Base-by-base conservation (phyloP, 2,888 invertebrate genomes). In the Fissipunctia ypsillon region DNA sequence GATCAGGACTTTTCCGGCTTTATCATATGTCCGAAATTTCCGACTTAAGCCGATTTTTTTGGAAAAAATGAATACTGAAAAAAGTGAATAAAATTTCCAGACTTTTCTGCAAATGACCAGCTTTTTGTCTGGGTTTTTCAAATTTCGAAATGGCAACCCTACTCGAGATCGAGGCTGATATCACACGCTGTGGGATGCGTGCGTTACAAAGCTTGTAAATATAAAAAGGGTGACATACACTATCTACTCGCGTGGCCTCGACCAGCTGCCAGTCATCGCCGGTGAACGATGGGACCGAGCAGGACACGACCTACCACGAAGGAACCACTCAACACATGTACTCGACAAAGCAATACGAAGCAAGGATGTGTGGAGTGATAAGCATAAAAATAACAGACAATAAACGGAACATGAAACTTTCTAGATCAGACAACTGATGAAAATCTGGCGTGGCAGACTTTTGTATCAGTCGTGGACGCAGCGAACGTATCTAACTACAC, bases 181-280 rank as follows among this genome's bases (percentile, higher is more conserved):
- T 31, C 28, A 28, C 19, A 28, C 54, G 28, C 56, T 31, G 19
- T 28, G 31, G 31, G 28, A 56, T 31, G 56, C 56, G 19, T 31
- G 56, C 56, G 19, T 7, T 16, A 19, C 28, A 64, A 73, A 76
- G 70, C 69, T 63, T 63, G 25, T 71, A 84, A 81, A 79, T 78
- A 85, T 50, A 83, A 82, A 81, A 90, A 88, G 73, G 75, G 68
- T 85, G 28, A 95, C 95, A 86, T 95, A 95, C 95, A 80, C 90
- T 76, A 76, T 88, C 85, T 75, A 91, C 81, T 54, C 87, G 87
- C 48, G 88, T 72, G 28, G 85, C 86, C 64, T 95, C 95, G 75
- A 95, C 83, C 86, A 95, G 83, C 90, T 93, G 91, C 95, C 95
- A 96, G 89, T 96, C 92, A 64, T 90, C 93, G 72, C 92, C 93